Base-by-base conservation (phyloP, 1,140 invertebrate genomes). In the Drosophila athabasca region DNA sequence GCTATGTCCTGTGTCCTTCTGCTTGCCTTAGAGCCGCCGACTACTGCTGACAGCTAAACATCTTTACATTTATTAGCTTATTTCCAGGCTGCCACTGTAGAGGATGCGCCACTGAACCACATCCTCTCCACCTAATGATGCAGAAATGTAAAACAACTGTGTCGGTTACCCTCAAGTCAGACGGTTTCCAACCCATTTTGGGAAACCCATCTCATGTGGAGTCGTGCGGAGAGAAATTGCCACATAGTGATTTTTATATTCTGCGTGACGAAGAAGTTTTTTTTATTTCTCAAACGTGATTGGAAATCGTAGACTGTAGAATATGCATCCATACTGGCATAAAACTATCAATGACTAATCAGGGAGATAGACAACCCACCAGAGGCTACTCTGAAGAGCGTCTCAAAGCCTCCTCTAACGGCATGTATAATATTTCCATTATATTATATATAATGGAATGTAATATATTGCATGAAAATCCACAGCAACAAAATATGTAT, bases 41-140 rank as follows among this genome's bases (percentile, higher is more conserved):
- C 3, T 31, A 15, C 19, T 46, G 45, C 9, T 46, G 44, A 68
- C 15, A 44, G 45, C 31, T 52, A 29, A 64, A 70, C 52, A 62
- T 73, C 49, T 26, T 51, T 65, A 45, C 44, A 59, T 65, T 65
- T 75, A 74, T 74, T 74, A 74, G 71, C 71, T 65, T 74, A 74
- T 74, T 58, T 41, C 26, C 49, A 50, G 35, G 11, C 31, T 35
- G 2, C 9, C 9, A 11, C 31, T 0, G 6, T 29, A 6, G 6
- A 6, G 7, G 0, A 11, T 19, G 3, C 0, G 49, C 53, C 41
- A 48, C 51, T 48, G 31, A 45, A 60, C 17, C 46, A 48, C 26
- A 17, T 50, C 35, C 19, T 54, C 60, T 11, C 50, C 52, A 53
- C 53, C 53, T 74, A 74, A 74, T 74, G 71, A 75, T 74, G 71